Evolutionary conservation across 2,113 vertebrate species (phyloP), one percentile per base, ranked within the genome.

Genomic region (Hippocampus comes): DNA sequence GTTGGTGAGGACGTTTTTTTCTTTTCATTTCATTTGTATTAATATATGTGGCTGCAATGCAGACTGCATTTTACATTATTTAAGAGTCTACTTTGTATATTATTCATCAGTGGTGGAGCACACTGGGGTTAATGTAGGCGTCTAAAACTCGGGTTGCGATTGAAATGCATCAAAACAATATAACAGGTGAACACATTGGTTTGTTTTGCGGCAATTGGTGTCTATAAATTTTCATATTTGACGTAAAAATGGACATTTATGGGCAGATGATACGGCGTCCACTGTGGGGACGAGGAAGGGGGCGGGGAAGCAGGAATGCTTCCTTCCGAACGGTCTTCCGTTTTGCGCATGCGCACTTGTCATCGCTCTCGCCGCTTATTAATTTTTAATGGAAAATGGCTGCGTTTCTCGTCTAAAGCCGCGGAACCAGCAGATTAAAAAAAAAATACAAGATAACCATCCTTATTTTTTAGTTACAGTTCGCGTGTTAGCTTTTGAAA

Each of bases 321-420:
- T 67, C 23, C 57, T 25, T 70, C 42, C 12, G 56, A 41, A 38
- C 30, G 69, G 27, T 56, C 23, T 68, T 68, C 49, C 4, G 27
- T 30, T 74, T 10, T 84, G 91, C 92, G 91, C 92, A 91, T 91
- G 92, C 91, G 63, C 91, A 83, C 74, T 34, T 12, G 27, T 1
- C 59, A 79, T 41, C 38, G 83, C 74, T 73, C 75, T 75, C 79
- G 63, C 66, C 75, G 81, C 82, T 90, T 91, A 91, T 92, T 91
- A 91, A 91, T 91, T 88, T 92, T 92, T 92, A 91, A 93, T 92
- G 91, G 89, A 86, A 92, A 90, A 92, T 93, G 91, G 91, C 91
- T 92, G 90, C 90, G 88, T 88, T 91, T 91, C 88, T 91, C 63
- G 79, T 88, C 88, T 88, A 90, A 89, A 91, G 86, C 87, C 76